A percentile compares a stretch with the other conserved stretches of the same genome.
Conservation (phyloP, 1,140 invertebrate genomes). For the Conus ventricosus region DNA sequence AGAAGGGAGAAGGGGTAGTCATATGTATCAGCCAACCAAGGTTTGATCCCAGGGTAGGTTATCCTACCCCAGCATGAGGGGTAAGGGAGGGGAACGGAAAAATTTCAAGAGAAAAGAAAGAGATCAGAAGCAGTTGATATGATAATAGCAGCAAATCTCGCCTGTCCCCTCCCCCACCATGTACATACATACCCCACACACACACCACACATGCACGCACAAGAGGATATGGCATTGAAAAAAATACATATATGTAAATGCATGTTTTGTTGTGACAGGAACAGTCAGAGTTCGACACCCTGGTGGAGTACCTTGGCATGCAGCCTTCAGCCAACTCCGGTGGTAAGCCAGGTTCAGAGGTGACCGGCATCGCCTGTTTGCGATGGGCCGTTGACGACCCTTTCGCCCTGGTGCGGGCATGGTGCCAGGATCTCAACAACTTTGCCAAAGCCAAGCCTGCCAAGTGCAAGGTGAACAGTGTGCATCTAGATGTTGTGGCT, state of each 20-base stretch:
- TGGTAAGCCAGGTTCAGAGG: conserved; percentile 23
- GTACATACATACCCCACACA: too few species aligned
- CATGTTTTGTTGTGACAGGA: conserved; percentile 23
- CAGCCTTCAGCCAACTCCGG: conserved; percentile 36
- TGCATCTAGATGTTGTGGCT: not conserved
- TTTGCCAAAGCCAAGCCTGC: conserved; percentile 67
- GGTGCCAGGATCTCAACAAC: conserved; percentile 71
- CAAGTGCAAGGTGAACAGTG: conserved; percentile 65
- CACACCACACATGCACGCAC: too few species aligned
- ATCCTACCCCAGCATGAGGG: too few species aligned
- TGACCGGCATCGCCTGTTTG: conserved; percentile 49
- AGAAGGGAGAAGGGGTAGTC: too few species aligned
- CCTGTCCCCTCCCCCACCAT: too few species aligned
- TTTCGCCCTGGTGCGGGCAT: conserved; percentile 63
- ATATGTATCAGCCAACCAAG: too few species aligned
- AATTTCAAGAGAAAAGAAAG: too few species aligned
- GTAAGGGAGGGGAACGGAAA: too few species aligned
- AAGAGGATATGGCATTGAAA: not conserved
- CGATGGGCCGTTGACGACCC: conserved; percentile 66
- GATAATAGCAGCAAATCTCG: too few species aligned
- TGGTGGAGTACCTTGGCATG: conserved; percentile 55
- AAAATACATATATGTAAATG: not conserved
- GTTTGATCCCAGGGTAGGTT: too few species aligned
- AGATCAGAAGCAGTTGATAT: too few species aligned
- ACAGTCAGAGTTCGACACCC: conserved; percentile 53